Conservation (phyloP, 1,140 invertebrate species). For the Apolygus lucorum region DNA sequence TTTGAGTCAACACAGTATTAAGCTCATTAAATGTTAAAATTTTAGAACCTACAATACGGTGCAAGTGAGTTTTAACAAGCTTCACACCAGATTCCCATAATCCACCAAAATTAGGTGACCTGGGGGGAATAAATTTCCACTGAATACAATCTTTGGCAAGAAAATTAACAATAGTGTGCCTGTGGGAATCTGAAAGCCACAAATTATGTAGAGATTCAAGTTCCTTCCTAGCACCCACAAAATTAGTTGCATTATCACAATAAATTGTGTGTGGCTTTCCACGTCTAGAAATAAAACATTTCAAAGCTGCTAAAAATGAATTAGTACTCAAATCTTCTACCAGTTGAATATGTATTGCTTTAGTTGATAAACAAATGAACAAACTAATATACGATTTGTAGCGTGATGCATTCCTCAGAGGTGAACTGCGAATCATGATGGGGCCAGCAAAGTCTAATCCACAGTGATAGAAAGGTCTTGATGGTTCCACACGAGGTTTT, state of each 20-base stretch:
- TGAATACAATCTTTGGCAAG: background rate
- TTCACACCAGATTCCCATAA: slow-evolving; percentile 35
- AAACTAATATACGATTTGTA: slow-evolving; percentile 28
- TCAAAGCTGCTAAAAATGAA: slow-evolving; percentile 33
- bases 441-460: slow-evolving; percentile 33
- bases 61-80: slow-evolving; percentile 33
- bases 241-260: slow-evolving; percentile 29
- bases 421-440: slow-evolving; percentile 20
- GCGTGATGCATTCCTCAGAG: background rate
- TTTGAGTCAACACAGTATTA: slow-evolving; percentile 13
- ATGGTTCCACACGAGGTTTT: slow-evolving; percentile 18
- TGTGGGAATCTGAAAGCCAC: background rate
- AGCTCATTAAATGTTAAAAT: background rate
- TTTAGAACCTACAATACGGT: background rate
- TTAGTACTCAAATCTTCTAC: slow-evolving; percentile 32
- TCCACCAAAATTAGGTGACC: slow-evolving; percentile 25
- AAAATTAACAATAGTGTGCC: slow-evolving; percentile 4
- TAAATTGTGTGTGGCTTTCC: slow-evolving; percentile 20
- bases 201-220: slow-evolving; percentile 10
- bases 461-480: slow-evolving; percentile 25
- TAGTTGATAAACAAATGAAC: slow-evolving; percentile 35
- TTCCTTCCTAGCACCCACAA: slow-evolving; percentile 26
- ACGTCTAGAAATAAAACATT: slow-evolving; percentile 33
- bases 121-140: slow-evolving; percentile 18
- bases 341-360: slow-evolving; percentile 35